A percentile compares a stretch with the other conserved stretches of the same genome.
Conservation (phyloP, 2,797 vertebrate genomes). For the Labroides dimidiatus region DNA sequence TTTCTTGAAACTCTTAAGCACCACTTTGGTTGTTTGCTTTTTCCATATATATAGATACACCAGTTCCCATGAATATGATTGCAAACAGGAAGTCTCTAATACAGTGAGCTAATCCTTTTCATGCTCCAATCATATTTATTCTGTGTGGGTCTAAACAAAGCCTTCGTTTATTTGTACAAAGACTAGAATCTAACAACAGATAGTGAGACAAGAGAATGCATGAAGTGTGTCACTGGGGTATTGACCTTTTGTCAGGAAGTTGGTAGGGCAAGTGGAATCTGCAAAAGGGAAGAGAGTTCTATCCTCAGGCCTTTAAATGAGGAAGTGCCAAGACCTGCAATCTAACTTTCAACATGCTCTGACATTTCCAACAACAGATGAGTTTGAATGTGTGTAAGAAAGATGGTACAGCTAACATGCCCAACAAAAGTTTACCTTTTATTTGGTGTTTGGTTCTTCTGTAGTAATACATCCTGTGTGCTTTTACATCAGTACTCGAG, state of each 20-base stretch:
- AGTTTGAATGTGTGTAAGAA: background rate
- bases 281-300: constrained; percentile 39
- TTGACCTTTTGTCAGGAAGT: constrained; percentile 38
- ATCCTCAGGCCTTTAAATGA: background rate
- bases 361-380: background rate
- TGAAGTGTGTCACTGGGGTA: background rate
- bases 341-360: background rate
- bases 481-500: background rate
- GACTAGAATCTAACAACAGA: background rate
- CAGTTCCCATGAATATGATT: background rate
- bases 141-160: background rate
- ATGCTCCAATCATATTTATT: background rate
- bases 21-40: background rate
- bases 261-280: constrained; percentile 8
- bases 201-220: background rate
- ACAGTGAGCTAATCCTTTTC: background rate
- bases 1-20: background rate
- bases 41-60: background rate
- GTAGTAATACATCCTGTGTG: background rate
- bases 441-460: background rate
- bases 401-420: background rate
- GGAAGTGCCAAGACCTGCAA: constrained; percentile 22
- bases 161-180: background rate
- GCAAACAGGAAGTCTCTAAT: background rate
- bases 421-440: background rate